These are phyloP conservation scores for Caenorhabditis japonica DNA, from an alignment of 2,888 invertebrate species.

Conservation along the genomic window DNA sequence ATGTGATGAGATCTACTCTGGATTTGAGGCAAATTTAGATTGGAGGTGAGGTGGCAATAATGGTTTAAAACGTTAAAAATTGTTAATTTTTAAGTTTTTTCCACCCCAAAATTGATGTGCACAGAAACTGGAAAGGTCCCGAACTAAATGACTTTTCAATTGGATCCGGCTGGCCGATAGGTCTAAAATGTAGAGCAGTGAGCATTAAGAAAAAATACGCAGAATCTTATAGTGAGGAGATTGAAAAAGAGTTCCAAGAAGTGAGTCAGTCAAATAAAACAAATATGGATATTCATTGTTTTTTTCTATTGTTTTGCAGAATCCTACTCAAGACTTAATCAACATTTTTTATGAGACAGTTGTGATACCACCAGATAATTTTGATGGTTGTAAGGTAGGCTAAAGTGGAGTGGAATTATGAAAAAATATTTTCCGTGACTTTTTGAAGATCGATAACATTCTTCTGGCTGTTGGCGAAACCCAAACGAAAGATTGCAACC, in stretches of 20 bases:
- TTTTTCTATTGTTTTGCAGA: constrained; percentile 11
- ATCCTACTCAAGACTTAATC: constrained; percentile 2
- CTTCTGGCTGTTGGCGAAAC: constrained; percentile 59
- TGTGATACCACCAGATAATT: constrained; percentile 15
- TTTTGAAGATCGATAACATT: constrained; percentile 54
- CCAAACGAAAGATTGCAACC: constrained; percentile 20
- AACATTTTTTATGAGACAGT: constrained; percentile 34
- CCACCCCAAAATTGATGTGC: constrained; percentile 15
- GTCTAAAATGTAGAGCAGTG: constrained; percentile 33
- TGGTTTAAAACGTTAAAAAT: neutral
- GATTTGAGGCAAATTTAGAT: constrained; percentile 36
- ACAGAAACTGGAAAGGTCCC: constrained; percentile 21
- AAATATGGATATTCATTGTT: no score
- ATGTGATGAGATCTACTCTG: constrained; percentile 56
- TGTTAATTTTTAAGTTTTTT: constrained; percentile 22
- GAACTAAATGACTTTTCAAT: constrained; percentile 30
- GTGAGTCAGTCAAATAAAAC: constrained; percentile 33
- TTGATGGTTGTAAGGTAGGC: constrained; percentile 39
- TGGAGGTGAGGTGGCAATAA: constrained; percentile 39
- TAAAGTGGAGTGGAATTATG: neutral
- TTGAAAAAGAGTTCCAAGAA: constrained; percentile 23
- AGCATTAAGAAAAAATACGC: constrained; percentile 34
- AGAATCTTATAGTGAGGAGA: constrained; percentile 29
- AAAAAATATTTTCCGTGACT: neutral
- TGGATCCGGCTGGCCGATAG: constrained; percentile 55